Percentiles rank a stretch among this genome's conserved stretches.
Conservation (phyloP, 2,113 vertebrate genomes). For the Hemichromis elongatus region DNA sequence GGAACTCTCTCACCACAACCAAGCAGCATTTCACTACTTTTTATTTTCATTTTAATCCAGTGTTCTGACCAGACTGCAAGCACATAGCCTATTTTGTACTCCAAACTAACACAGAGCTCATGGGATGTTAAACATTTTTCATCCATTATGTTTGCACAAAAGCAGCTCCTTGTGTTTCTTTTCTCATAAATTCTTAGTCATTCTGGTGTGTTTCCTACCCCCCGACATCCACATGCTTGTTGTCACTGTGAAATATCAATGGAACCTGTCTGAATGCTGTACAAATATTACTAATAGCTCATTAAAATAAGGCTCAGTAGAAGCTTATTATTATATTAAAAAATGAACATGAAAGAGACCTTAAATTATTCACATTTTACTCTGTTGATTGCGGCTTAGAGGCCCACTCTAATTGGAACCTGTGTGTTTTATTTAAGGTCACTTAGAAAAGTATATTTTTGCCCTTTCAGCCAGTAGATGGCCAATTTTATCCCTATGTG, state of each 20-base stretch:
- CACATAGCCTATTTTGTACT: not conserved
- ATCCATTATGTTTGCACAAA: not conserved
- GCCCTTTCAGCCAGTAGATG: not conserved
- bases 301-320: not conserved
- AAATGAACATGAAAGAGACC: not conserved
- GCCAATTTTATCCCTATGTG: not conserved
- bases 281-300: not conserved
- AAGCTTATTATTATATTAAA: not conserved
- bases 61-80: not conserved
- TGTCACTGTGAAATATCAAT: not conserved
- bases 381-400: not conserved
- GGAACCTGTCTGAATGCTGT: not conserved
- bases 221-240: not conserved
- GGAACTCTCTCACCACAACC: not conserved
- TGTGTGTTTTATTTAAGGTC: conserved; percentile 1
- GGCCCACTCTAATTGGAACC: not conserved
- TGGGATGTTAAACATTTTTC: not conserved
- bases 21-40: not conserved
- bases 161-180: not conserved
- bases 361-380: not conserved
- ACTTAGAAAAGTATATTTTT: not conserved
- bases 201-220: not conserved
- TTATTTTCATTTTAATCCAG: not conserved
- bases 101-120: not conserved
- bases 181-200: not conserved